Percentiles rank a stretch among this genome's conserved stretches.
phyloP scores from a whole-genome alignment of 2,888 invertebrate genomes.

The Lamellibrachia columna region DNA sequence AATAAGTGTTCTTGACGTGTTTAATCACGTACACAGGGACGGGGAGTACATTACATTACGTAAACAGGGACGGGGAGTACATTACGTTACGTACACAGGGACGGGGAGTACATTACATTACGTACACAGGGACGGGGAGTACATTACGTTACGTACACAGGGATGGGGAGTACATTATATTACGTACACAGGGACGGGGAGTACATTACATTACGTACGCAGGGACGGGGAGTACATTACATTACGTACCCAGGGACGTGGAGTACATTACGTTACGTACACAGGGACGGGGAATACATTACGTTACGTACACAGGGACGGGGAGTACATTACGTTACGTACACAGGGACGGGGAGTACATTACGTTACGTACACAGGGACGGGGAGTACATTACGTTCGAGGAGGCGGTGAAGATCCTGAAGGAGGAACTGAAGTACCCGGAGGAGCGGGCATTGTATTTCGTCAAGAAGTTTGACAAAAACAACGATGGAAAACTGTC shows the following conservation, averaged over 20 bases:
- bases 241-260: no score
- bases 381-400: constrained; percentile 38
- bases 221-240: constrained; percentile 34
- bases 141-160: constrained; percentile 32
- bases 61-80: constrained; percentile 27
- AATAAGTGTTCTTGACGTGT: background rate
- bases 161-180: constrained; percentile 32
- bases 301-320: no score
- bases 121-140: constrained; percentile 25
- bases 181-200: constrained; percentile 20
- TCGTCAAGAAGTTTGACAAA: constrained; percentile 41
- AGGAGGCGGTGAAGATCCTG: constrained; percentile 36
- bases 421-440: constrained; percentile 38
- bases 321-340: no score
- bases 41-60: background rate
- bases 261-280: no score
- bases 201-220: constrained; percentile 27
- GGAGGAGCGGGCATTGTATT: constrained; percentile 37
- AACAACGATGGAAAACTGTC: constrained; percentile 41
- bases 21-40: background rate
- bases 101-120: constrained; percentile 33
- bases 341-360: no score
- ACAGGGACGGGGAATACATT: no score
- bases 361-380: background rate
- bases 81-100: constrained; percentile 31